Conservation (phyloP, 1,140 invertebrate genomes). For the Brachionus plicatilis region DNA sequence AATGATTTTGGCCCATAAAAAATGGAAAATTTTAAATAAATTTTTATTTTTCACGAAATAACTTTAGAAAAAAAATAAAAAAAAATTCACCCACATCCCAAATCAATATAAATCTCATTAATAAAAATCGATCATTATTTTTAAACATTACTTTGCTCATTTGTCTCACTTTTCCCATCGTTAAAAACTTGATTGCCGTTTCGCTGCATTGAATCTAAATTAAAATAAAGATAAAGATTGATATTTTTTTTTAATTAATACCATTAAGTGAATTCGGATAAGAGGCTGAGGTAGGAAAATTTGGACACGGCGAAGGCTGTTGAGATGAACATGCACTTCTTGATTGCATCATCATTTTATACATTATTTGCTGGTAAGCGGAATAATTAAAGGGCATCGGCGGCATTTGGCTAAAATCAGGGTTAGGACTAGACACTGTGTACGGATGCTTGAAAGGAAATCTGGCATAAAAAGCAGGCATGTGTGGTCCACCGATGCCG, state of each 20-base stretch:
- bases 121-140: neutral
- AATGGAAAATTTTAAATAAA: neutral
- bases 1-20: neutral
- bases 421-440: neutral
- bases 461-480: neutral
- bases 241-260: neutral
- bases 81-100: neutral
- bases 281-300: neutral
- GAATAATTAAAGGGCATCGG: neutral
- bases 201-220: neutral
- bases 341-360: slow-evolving; percentile 8
- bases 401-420: neutral
- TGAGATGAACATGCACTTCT: slow-evolving; percentile 1
- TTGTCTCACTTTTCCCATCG: neutral
- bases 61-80: neutral
- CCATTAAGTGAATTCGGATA: neutral
- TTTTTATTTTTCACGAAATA: too few species aligned
- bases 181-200: neutral
- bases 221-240: neutral
- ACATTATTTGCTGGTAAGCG: neutral
- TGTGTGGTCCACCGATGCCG: neutral
- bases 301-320: neutral
- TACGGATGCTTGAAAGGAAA: neutral
- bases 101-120: neutral
- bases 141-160: neutral